These are phyloP conservation scores for Laothoe populi DNA, from an alignment of 2,888 invertebrate genomes.

Conservation along the genomic window DNA sequence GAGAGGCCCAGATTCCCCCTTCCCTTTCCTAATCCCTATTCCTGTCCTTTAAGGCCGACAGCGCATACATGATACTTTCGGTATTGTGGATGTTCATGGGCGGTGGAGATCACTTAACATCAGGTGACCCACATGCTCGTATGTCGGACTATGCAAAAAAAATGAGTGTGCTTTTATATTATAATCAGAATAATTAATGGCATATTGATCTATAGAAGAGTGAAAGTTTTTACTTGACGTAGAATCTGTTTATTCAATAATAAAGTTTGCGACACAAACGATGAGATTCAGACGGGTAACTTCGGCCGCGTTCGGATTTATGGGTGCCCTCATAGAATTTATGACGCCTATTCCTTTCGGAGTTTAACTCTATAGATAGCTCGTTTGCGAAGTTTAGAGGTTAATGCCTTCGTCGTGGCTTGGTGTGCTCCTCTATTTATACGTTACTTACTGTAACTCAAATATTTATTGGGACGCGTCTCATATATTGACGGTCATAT, in stretches of 20 bases:
- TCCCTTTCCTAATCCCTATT: no score
- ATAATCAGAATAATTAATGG: no score
- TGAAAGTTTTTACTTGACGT: conserved; percentile 7
- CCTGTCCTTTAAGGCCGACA: no score
- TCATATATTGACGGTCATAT: no score
- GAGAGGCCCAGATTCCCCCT: no score
- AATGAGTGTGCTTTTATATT: no score
- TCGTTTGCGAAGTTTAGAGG: conserved; percentile 1
- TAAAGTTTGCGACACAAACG: conserved; percentile 15
- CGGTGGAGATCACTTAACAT: no score
- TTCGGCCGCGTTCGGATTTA: conserved; percentile 6
- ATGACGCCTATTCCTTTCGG: conserved; percentile 20
- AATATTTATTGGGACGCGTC: not conserved
- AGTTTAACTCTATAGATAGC: conserved; percentile 17
- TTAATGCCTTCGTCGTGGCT: not conserved
- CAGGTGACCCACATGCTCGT: no score
- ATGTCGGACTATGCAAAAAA: no score
- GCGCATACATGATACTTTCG: no score
- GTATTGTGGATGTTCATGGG: no score
- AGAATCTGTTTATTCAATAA: conserved; percentile 12
- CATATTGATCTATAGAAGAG: not conserved
- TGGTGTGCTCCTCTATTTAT: not conserved
- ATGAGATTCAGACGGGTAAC: conserved; percentile 6
- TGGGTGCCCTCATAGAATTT: conserved; percentile 17
- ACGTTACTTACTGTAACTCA: not conserved